Conservation (phyloP, 2,113 vertebrate genomes). For the Apeltes quadracus region DNA sequence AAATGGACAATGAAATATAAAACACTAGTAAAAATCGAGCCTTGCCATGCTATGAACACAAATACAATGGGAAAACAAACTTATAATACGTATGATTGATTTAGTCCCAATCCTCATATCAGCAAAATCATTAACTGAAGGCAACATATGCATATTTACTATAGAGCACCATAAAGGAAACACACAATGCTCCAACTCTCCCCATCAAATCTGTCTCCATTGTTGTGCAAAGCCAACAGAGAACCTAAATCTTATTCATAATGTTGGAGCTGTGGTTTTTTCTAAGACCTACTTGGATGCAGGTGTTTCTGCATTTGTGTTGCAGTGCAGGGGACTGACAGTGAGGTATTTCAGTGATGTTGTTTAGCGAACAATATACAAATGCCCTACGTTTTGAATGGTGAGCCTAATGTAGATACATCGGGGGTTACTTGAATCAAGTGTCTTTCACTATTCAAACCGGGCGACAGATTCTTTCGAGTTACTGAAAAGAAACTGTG, state of each 20-base stretch:
- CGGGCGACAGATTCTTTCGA: not conserved
- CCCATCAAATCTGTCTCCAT: no score
- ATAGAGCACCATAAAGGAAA: not conserved
- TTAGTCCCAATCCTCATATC: not conserved
- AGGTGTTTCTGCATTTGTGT: not conserved
- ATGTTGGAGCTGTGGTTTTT: not conserved
- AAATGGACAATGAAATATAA: not conserved
- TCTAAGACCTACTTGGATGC: not conserved
- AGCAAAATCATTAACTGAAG: not conserved
- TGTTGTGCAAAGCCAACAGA: not conserved
- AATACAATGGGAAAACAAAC: not conserved
- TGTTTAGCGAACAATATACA: no score
- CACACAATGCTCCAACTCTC: not conserved
- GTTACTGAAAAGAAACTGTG: not conserved
- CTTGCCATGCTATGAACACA: not conserved
- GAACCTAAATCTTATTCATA: not conserved
- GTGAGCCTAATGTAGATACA: not conserved
- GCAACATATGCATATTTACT: not conserved
- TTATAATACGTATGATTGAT: not conserved
- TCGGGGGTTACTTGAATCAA: not conserved
- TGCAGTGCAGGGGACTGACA: not conserved
- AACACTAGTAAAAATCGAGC: not conserved
- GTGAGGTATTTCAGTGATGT: not conserved
- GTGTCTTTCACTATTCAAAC: not conserved
- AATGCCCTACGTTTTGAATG: not conserved